Conservation (phyloP, 2,888 invertebrate genomes). For the Hirtodrosophila cameraria region DNA sequence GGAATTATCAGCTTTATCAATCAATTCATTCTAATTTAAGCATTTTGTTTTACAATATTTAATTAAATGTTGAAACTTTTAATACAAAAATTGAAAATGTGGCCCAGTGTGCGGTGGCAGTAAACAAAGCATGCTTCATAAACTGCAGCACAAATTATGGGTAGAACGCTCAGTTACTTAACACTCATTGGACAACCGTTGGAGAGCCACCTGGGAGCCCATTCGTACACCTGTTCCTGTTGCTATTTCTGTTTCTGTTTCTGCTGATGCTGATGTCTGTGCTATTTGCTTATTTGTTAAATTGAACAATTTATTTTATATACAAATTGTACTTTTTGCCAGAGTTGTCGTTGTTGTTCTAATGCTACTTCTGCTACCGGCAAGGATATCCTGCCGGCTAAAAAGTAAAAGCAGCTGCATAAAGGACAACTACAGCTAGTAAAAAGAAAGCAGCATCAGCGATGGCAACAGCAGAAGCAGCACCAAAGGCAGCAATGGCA, state of each 20-base stretch:
- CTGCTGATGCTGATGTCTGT: constrained; percentile 13
- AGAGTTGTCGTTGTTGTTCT: no score
- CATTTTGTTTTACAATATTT: no score
- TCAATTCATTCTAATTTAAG: no score
- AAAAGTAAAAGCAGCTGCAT: constrained; percentile 40
- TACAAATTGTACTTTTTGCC: constrained; percentile 25
- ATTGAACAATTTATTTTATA: constrained; percentile 72
- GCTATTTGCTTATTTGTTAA: constrained; percentile 63
- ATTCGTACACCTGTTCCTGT: constrained; percentile 11
- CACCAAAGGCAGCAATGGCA: constrained; percentile 17
- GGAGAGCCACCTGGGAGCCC: constrained; percentile 8
- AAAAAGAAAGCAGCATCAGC: constrained; percentile 3
- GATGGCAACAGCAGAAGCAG: constrained; percentile 15
- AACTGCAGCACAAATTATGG: constrained; percentile 35
- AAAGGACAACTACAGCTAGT: constrained; percentile 33
- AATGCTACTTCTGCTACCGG: no score
- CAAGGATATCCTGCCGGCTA: constrained; percentile 56
- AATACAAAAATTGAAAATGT: no score
- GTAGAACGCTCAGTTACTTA: constrained; percentile 24
- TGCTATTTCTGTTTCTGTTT: no score
- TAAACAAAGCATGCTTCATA: constrained; percentile 48
- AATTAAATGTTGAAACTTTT: no score
- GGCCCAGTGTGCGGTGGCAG: no score
- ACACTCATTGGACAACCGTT: constrained; percentile 7
- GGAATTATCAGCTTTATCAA: no score